Conservation (phyloP, 1,140 invertebrate species). For the Carposina sasakii region DNA sequence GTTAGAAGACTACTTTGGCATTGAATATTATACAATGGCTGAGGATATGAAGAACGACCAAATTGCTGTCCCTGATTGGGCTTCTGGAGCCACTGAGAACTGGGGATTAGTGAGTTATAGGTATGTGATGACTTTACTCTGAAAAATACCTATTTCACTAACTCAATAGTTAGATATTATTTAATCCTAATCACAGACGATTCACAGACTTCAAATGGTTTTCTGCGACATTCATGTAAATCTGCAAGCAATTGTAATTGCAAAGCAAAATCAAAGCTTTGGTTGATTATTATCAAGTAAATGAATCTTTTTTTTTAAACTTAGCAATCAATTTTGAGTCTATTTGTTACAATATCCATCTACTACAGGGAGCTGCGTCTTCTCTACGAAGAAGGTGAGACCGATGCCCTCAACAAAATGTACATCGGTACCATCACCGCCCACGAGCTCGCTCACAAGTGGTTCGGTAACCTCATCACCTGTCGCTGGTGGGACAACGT, state of each 20-base stretch:
- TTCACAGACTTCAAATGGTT: no score
- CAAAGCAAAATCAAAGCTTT: background rate
- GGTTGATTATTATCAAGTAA: background rate
- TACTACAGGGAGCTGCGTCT: conserved; percentile 57
- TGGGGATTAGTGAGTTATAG: conserved; percentile 81
- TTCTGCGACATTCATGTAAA: no score
- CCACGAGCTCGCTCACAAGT: conserved; percentile 73
- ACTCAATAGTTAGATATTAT: no score
- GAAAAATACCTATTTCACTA: no score
- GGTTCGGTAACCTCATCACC: conserved; percentile 75
- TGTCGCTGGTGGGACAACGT: conserved; percentile 73
- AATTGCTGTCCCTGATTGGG: conserved; percentile 81
- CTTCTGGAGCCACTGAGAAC: conserved; percentile 81
- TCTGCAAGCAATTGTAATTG: background rate
- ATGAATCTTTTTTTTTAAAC: background rate
- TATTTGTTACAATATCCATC: no score
- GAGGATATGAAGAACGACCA: conserved; percentile 74
- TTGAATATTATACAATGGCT: conserved; percentile 55
- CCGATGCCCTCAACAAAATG: conserved; percentile 49
- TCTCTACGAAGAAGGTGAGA: conserved; percentile 48
- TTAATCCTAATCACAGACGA: no score
- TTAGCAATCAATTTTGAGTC: no score
- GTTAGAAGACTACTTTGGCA: conserved; percentile 54
- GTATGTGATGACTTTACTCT: no score
- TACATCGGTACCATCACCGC: conserved; percentile 72